These are phyloP conservation scores for Conops quadrifasciatus DNA, from an alignment of 2,888 invertebrate genomes.

Conservation along the genomic window DNA sequence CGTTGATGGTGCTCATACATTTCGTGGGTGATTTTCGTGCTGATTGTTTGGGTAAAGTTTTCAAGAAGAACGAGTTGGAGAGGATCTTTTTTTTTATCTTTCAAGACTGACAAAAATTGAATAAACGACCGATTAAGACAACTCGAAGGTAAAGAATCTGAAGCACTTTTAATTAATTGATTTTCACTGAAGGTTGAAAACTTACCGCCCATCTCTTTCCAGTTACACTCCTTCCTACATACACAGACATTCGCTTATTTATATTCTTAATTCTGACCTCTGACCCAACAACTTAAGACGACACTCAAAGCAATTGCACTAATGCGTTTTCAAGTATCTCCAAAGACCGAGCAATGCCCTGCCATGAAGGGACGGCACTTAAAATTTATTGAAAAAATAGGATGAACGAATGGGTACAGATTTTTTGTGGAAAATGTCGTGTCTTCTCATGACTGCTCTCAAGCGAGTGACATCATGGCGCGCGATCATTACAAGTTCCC, in stretches of 20 bases:
- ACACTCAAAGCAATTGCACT: conserved; percentile 35
- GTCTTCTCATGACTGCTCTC: background rate
- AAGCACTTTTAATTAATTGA: conserved; percentile 10
- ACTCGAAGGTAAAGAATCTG: background rate
- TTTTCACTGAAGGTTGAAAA: conserved; percentile 12
- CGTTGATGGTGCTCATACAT: too few relatives aligned
- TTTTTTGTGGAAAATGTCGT: background rate
- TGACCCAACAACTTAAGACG: conserved; percentile 29
- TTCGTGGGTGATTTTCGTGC: too few relatives aligned
- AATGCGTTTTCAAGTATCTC: conserved; percentile 56
- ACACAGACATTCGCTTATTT: background rate
- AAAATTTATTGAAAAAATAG: background rate
- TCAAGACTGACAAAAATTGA: background rate
- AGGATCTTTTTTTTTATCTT: too few relatives aligned
- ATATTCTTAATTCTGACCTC: conserved; percentile 12
- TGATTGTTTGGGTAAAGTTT: too few relatives aligned
- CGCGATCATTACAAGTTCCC: too few relatives aligned
- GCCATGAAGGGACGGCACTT: background rate
- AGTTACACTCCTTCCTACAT: background rate
- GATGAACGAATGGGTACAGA: background rate
- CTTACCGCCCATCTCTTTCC: background rate
- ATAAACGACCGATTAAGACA: background rate
- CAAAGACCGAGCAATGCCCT: too few relatives aligned
- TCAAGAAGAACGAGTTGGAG: too few relatives aligned
- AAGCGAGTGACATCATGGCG: too few relatives aligned